A percentile compares a stretch with the other conserved stretches of the same genome.
These are phyloP conservation scores for Ischnus inquisitorius DNA, from an alignment of 2,888 invertebrate species.

Conservation along the genomic window DNA sequence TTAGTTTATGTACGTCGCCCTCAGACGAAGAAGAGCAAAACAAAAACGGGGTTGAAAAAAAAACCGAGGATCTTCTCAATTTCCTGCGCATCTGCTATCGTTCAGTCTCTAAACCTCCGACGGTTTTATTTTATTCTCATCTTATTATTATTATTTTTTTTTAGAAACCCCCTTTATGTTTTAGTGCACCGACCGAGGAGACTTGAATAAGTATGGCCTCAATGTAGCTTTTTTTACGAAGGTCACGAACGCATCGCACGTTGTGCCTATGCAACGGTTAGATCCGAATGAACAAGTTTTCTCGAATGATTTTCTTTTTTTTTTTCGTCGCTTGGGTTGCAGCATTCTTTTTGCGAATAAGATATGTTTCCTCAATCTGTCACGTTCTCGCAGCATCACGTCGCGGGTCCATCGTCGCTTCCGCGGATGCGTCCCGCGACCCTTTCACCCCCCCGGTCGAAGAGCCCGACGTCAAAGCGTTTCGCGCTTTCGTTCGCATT, in stretches of 20 bases:
- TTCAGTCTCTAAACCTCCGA: conserved; percentile 1
- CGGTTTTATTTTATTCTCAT: not conserved
- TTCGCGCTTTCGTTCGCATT: conserved; percentile 51
- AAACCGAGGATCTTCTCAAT: conserved; percentile 40
- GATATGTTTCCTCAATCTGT: conserved; percentile 37
- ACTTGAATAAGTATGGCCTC: not conserved
- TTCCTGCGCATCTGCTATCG: conserved; percentile 38
- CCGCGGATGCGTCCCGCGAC: not conserved
- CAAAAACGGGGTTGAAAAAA: not conserved
- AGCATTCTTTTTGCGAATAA: conserved; percentile 34
- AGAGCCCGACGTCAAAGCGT: conserved; percentile 36
- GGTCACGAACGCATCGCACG: too few relatives aligned
- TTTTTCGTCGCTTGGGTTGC: not conserved
- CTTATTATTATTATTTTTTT: conserved; percentile 4
- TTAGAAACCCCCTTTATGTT: conserved; percentile 4
- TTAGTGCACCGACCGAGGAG: not conserved
- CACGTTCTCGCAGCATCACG: conserved; percentile 56
- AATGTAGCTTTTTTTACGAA: not conserved
- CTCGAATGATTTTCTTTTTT: not conserved
- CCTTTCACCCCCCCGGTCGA: conserved; percentile 30
- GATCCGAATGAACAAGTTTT: conserved; percentile 19
- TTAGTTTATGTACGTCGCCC: conserved; percentile 46
- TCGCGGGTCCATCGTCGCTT: conserved; percentile 42
- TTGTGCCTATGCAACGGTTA: not conserved
- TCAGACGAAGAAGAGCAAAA: not conserved